These are phyloP conservation scores for Trachemys scripta DNA, from an alignment of 2,113 vertebrate genomes.

Conservation along the genomic window DNA sequence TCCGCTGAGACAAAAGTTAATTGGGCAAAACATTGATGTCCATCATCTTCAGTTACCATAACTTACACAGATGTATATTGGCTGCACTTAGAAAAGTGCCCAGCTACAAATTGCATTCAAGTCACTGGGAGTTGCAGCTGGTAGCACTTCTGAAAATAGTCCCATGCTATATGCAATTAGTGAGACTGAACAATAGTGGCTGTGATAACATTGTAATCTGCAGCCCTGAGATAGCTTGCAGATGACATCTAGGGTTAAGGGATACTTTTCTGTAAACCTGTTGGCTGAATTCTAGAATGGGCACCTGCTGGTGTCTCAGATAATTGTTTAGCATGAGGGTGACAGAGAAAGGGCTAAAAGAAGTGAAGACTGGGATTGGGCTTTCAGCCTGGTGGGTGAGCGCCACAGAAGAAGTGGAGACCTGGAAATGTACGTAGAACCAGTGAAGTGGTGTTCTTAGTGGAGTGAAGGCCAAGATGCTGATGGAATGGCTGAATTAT, in stretches of 20 bases:
- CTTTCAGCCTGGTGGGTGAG: neutral
- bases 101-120: neutral
- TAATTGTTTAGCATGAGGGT: neutral
- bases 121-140: neutral
- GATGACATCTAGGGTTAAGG: slow-evolving; percentile 18
- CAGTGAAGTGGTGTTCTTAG: neutral
- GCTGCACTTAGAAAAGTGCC: neutral
- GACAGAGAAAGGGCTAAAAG: neutral
- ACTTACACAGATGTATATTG: neutral
- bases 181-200: neutral
- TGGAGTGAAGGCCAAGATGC: neutral
- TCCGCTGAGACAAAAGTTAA: neutral
- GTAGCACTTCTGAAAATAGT: fast-evolving
- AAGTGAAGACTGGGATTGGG: neutral
- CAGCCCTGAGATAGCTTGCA: slow-evolving; percentile 42
- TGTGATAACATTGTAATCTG: neutral
- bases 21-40: neutral
- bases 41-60: neutral
- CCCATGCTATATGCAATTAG: too few species aligned
- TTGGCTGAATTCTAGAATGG: neutral
- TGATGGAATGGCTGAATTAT: neutral
- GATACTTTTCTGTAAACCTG: neutral
- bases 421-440: neutral
- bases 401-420: neutral
- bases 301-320: too few species aligned